phyloP scores from a whole-genome alignment of 1,140 invertebrate genomes.

The Drosophila quadrilineata region DNA sequence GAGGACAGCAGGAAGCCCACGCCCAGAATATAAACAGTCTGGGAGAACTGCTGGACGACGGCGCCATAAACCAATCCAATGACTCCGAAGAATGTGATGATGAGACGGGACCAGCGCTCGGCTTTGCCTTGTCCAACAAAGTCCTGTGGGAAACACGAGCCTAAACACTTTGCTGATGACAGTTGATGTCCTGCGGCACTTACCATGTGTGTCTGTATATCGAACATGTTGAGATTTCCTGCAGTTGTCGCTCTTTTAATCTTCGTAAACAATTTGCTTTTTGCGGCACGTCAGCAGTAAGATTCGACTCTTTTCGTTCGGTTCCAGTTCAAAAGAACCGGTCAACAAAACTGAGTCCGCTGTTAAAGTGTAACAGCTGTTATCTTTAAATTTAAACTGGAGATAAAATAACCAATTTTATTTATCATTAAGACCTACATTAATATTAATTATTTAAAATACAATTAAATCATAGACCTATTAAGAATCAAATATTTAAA shows the following conservation, averaged over 20 bases:
- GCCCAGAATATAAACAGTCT: slow-evolving; percentile 95
- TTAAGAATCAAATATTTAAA: no score
- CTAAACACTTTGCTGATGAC: not conserved
- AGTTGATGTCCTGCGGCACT: slow-evolving; percentile 14
- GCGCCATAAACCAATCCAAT: slow-evolving; percentile 96
- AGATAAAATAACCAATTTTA: no score
- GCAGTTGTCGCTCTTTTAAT: slow-evolving; percentile 21
- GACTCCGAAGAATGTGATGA: slow-evolving; percentile 93
- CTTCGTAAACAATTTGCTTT: slow-evolving; percentile 60
- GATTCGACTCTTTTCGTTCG: not conserved
- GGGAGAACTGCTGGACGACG: slow-evolving; percentile 96
- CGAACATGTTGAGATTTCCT: slow-evolving; percentile 60
- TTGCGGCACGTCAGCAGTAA: slow-evolving; percentile 66
- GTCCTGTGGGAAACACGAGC: slow-evolving; percentile 85
- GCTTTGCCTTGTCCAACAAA: slow-evolving; percentile 95
- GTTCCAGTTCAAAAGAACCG: no score
- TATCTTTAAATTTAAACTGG: no score
- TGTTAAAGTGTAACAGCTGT: not conserved
- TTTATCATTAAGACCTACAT: no score
- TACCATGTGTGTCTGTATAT: slow-evolving; percentile 85
- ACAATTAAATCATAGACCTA: no score
- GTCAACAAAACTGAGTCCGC: not conserved
- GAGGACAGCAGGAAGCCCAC: slow-evolving; percentile 93
- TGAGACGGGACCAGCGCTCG: slow-evolving; percentile 92
- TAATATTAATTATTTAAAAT: no score